Percentiles rank a stretch among this genome's conserved stretches.
Evolutionary conservation across 2,888 invertebrate species (phyloP).

Genomic region (Drosophila stalkeri): DNA sequence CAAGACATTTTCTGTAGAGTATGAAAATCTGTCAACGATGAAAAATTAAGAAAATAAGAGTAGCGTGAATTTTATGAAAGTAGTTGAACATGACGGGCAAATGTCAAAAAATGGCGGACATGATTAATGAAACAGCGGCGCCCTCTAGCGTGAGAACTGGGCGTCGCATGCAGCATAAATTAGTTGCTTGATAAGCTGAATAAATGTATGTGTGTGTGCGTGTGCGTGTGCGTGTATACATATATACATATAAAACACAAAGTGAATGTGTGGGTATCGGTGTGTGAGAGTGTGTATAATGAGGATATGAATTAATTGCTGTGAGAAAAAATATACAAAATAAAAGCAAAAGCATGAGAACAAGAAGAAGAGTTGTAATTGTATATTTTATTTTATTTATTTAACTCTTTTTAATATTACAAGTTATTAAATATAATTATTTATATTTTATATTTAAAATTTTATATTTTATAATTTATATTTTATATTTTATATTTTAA

Average conservation of each 20-base stretch:
- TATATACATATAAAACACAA: neutral
- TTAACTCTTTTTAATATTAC: too few relatives aligned
- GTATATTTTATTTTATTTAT: too few relatives aligned
- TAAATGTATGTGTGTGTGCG: neutral
- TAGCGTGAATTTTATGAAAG: conserved; percentile 73
- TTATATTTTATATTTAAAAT: neutral
- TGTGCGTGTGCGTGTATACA: neutral
- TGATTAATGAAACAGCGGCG: conserved; percentile 64
- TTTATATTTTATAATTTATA: neutral
- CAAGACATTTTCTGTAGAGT: neutral
- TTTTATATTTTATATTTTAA: neutral
- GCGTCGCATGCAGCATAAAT: conserved; percentile 36
- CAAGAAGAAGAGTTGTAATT: too few relatives aligned
- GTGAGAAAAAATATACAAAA: neutral
- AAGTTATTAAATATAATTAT: too few relatives aligned
- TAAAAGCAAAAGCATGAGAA: neutral
- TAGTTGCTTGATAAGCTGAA: conserved; percentile 29
- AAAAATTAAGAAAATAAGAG: conserved; percentile 60
- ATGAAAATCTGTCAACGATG: conserved; percentile 35
- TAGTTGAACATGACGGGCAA: conserved; percentile 77
- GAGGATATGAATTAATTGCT: neutral
- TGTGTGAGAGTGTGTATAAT: neutral
- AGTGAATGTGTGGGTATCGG: neutral
- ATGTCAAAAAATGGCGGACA: conserved; percentile 57
- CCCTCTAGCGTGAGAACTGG: conserved; percentile 39